A percentile compares a stretch with the other conserved stretches of the same genome.
phyloP scores from a whole-genome alignment of 2,888 invertebrate species.

The Strigamia transsilvanica region DNA sequence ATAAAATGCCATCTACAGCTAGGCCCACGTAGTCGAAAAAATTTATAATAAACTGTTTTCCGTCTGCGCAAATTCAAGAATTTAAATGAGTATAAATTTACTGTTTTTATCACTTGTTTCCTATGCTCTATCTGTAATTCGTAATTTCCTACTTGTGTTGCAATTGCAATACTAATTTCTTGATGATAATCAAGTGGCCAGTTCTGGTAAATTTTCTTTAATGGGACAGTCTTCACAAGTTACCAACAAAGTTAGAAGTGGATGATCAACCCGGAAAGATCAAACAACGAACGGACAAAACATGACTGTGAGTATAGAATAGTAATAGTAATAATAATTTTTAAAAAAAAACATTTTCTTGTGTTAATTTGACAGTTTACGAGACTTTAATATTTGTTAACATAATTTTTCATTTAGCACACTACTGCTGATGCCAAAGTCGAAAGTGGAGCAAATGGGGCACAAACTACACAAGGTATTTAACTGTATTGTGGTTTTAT shows the following conservation, averaged over 20 bases:
- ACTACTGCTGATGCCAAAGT: not conserved
- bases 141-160: constrained; percentile 14
- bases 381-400: not conserved
- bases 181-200: constrained; percentile 18
- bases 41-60: not conserved
- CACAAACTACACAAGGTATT: not conserved
- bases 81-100: not conserved
- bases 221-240: constrained; percentile 3
- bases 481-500: not conserved
- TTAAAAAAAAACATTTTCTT: not conserved
- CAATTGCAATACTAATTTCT: not conserved
- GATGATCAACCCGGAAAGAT: constrained; percentile 1
- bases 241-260: constrained; percentile 17
- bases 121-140: not conserved
- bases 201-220: not conserved
- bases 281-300: not conserved
- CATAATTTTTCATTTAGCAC: not conserved
- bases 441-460: not conserved
- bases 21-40: not conserved
- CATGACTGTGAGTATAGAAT: not conserved
- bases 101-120: not conserved
- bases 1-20: constrained; percentile 19
- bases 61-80: not conserved
- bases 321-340: too few relatives aligned
- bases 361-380: not conserved